A percentile compares a stretch with the other conserved stretches of the same genome.
Conservation (phyloP, 2,113 vertebrate genomes). For the Tringa solitaria region DNA sequence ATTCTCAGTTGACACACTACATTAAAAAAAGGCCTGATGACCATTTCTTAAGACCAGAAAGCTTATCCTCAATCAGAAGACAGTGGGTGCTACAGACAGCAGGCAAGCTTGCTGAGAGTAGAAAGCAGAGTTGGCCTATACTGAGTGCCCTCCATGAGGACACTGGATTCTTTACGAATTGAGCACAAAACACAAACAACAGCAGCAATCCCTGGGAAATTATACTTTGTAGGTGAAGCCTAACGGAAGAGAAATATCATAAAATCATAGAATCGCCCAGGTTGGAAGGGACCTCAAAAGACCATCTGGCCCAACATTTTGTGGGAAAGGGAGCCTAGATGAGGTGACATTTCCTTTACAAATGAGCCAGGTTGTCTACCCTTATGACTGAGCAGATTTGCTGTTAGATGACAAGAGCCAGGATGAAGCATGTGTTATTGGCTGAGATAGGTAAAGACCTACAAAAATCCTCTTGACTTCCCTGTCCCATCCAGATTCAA, state of each 20-base stretch:
- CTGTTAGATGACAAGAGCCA: not conserved
- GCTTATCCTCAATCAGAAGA: not conserved
- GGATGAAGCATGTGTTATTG: not conserved
- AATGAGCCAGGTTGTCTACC: not conserved
- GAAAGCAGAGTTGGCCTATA: not conserved
- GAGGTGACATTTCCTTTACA: not conserved
- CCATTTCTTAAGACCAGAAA: not conserved
- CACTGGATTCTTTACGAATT: not conserved
- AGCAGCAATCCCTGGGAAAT: not conserved
- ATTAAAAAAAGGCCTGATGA: not conserved
- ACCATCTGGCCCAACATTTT: not conserved
- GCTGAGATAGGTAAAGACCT: not conserved
- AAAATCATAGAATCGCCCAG: not conserved
- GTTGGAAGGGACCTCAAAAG: not conserved
- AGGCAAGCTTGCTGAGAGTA: not conserved
- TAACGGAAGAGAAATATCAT: not conserved
- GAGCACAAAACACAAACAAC: not conserved
- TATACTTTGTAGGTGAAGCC: not conserved
- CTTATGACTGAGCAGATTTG: not conserved
- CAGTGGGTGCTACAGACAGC: not conserved
- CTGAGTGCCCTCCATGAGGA: rapidly evolving
- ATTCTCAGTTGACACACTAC: not conserved
- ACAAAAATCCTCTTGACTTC: not conserved
- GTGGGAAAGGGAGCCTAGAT: not conserved
- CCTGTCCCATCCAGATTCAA: not conserved